Base-by-base conservation (phyloP, 2,113 vertebrate genomes). In the Anhinga rufa region DNA sequence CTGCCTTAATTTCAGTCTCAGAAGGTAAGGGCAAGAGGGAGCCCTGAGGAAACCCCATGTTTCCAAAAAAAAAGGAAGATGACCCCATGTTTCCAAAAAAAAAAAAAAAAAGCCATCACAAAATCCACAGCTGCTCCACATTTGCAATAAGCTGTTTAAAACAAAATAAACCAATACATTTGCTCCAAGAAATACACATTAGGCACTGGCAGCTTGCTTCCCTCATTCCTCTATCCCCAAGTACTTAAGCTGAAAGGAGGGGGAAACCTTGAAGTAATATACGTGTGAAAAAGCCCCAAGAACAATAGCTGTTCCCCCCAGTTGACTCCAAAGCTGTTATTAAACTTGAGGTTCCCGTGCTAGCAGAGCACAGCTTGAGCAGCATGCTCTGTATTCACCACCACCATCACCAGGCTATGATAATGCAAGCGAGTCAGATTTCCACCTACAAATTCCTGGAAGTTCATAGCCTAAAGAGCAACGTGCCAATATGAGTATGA, bases 101-200 rank as follows among this genome's bases (percentile, higher is more conserved):
- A 42, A 49, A n/a, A 34, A n/a, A 76, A 79, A 44, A 64, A 44
- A 85, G 25, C 46, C 34, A 82, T 64, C 61, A 40, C 77, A 79
- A 86, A 88, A 87, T 28, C 66, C 92, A 93, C 97, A 97, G 92
- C 92, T 97, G 95, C 58, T 95, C 66, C 58, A 29, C 61, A 95
- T 95, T 94, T 95, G 49, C 58, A 94, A 36, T 38, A 91, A 93
- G 70, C 62, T 62, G n/a, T 92, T 87, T 89, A 54, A 91, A 93
- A 91, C 66, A 95, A 96, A 97, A 85, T 15, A 92, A 95, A 80
- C 74, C 58, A 79, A 69, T 25, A 14, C 38, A 22, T 93, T 93
- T 92, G 62, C 81, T 95, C 66, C 71, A 89, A 95, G 86, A 93
- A 90, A 92, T 29, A 89, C 0, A 1, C 74, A 92, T 80, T 80